Evolutionary conservation across 2,888 invertebrate species (phyloP).

Genomic region (Watsonalla cultraria): DNA sequence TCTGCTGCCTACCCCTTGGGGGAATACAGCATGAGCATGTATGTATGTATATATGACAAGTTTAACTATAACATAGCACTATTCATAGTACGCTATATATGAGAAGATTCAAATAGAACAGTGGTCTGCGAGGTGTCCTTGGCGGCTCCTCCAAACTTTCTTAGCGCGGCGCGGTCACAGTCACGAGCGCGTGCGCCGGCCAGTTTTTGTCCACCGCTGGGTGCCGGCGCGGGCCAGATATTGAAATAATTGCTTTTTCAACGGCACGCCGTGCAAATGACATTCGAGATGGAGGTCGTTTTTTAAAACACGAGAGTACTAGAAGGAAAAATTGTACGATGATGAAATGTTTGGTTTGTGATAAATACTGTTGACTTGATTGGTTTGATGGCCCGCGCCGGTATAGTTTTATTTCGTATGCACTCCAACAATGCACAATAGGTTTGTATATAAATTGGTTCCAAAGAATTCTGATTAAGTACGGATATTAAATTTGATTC

Average conservation of each 20-base stretch:
- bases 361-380: constrained; percentile 21
- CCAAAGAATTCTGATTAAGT: too few relatives aligned
- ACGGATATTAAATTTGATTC: too few relatives aligned
- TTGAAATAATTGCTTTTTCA: constrained; percentile 78
- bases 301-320: constrained; percentile 56
- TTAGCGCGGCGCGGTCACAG: constrained; percentile 36
- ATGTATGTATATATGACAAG: too few relatives aligned
- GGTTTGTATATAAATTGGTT: too few relatives aligned
- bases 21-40: too few relatives aligned
- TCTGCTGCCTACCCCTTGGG: too few relatives aligned
- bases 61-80: too few relatives aligned
- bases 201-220: constrained; percentile 61
- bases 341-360: constrained; percentile 63
- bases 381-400: too few relatives aligned
- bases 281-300: constrained; percentile 78
- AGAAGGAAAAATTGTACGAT: constrained; percentile 65
- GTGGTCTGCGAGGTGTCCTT: constrained; percentile 43
- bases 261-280: constrained; percentile 77
- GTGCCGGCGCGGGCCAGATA: constrained; percentile 67
- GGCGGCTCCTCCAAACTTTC: constrained; percentile 60
- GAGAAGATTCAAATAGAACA: constrained; percentile 4
- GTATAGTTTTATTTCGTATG: too few relatives aligned
- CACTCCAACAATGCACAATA: too few relatives aligned
- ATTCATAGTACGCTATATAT: neutral
- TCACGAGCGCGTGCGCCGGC: constrained; percentile 60